phyloP scores from a whole-genome alignment of 37 sponge, comb jelly and placozoan genomes.

The Eunapius fragilis region DNA sequence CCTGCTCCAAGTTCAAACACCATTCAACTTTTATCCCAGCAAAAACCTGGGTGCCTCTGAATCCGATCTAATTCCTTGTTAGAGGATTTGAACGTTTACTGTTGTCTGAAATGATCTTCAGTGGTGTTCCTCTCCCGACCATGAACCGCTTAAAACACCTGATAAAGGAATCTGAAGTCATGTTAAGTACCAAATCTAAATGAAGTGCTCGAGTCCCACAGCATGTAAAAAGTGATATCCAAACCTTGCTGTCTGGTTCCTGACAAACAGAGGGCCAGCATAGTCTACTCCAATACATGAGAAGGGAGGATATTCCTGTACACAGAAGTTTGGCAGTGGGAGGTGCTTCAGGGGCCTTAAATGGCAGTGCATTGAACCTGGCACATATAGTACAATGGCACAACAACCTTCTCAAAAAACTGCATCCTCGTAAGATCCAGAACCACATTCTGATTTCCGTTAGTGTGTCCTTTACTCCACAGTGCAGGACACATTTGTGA shows the following conservation, averaged over 20 bases:
- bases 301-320: no score
- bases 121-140: slow-evolving; percentile 5
- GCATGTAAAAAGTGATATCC: slow-evolving; percentile 27
- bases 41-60: not conserved
- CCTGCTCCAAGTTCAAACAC: slow-evolving; percentile 28
- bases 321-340: no score
- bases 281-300: no score
- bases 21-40: slow-evolving; percentile 10
- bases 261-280: no score
- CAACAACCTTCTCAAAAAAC: no score
- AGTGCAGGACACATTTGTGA: no score
- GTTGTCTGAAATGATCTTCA: slow-evolving; percentile 25
- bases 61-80: not conserved
- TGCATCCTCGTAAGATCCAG: no score
- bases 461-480: not conserved
- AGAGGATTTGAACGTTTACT: slow-evolving; percentile 7
- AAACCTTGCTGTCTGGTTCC: not conserved
- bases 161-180: slow-evolving; percentile 18
- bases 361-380: no score
- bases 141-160: slow-evolving; percentile 25
- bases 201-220: slow-evolving; percentile 28
- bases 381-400: no score
- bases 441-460: slow-evolving; percentile 7
- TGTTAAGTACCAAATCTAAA: slow-evolving; percentile 15
- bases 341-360: no score